Conservation (phyloP, 2,113 vertebrate genomes). For the Leucoraja erinaceus region DNA sequence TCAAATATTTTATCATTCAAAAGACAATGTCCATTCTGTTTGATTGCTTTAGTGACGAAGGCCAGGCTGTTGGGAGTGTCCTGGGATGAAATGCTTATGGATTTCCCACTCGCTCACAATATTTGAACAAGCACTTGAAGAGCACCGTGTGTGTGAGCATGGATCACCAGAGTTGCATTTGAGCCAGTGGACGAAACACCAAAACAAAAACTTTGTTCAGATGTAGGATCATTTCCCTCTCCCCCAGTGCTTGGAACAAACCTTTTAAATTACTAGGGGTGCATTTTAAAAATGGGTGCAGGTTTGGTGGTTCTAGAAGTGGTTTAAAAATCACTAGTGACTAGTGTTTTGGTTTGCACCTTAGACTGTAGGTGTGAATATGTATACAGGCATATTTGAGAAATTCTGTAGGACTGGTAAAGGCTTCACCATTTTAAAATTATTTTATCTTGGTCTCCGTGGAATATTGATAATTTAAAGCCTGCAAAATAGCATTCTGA, state of each 20-base stretch:
- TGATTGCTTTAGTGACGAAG: background rate
- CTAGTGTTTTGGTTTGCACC: conserved; percentile 3
- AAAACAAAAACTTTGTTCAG: background rate
- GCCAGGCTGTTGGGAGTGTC: background rate
- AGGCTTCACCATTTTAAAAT: background rate
- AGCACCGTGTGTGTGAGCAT: background rate
- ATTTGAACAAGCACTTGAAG: background rate
- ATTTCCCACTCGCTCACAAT: background rate
- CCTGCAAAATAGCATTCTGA: background rate
- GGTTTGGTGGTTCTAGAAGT: background rate
- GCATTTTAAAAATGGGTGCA: background rate
- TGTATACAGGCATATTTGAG: background rate
- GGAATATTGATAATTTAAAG: background rate
- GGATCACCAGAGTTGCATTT: background rate
- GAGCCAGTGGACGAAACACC: conserved; percentile 21
- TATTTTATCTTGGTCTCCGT: background rate
- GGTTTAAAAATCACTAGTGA: conserved; percentile 21
- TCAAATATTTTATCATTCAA: conserved; percentile 9
- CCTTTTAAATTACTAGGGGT: conserved; percentile 21
- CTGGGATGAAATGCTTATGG: background rate
- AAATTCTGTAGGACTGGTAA: background rate
- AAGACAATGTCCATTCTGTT: background rate
- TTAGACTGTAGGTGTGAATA: conserved; percentile 7
- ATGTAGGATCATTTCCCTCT: conserved; percentile 12
- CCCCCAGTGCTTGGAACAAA: background rate